Evolutionary conservation across 2,888 invertebrate species (phyloP).

Genomic region (Melanophora roralis): DNA sequence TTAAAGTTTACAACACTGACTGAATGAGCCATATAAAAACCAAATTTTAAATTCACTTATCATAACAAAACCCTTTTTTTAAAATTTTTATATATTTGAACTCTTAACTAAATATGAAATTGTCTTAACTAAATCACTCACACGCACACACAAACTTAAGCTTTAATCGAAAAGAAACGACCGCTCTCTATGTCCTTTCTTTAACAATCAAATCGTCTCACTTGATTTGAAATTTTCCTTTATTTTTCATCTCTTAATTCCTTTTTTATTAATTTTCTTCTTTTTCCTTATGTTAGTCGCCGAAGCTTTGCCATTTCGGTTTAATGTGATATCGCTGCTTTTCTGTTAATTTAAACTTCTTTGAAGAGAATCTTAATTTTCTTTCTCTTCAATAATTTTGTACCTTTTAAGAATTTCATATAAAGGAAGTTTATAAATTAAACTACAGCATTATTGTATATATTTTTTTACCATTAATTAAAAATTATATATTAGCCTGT

Average conservation of each 20-base stretch:
- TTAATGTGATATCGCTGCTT: slow-evolving; percentile 75
- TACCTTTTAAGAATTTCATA: slow-evolving; percentile 51
- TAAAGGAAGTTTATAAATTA: slow-evolving; percentile 10
- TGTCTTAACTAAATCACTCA: background rate
- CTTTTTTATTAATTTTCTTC: background rate
- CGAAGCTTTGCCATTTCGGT: slow-evolving; percentile 75
- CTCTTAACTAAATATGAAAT: too few species aligned
- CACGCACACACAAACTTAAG: background rate
- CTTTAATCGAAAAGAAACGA: too few species aligned
- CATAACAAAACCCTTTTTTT: slow-evolving; percentile 19
- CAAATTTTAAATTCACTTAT: slow-evolving; percentile 51
- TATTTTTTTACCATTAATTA: too few species aligned
- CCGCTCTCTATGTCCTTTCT: background rate
- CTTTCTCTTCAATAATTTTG: slow-evolving; percentile 40
- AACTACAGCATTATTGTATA: slow-evolving; percentile 43
- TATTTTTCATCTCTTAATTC: background rate
- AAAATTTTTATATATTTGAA: too few species aligned
- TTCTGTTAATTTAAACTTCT: slow-evolving; percentile 60
- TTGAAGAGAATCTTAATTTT: slow-evolving; percentile 9
- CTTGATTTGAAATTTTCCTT: background rate
- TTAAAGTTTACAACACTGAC: slow-evolving; percentile 65
- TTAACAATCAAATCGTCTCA: background rate
- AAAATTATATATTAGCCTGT: too few species aligned
- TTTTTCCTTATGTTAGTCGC: slow-evolving; percentile 67
- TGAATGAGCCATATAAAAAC: slow-evolving; percentile 68